Evolutionary conservation across 2,113 vertebrate genomes (phyloP).

Genomic region (Cavia porcellus): DNA sequence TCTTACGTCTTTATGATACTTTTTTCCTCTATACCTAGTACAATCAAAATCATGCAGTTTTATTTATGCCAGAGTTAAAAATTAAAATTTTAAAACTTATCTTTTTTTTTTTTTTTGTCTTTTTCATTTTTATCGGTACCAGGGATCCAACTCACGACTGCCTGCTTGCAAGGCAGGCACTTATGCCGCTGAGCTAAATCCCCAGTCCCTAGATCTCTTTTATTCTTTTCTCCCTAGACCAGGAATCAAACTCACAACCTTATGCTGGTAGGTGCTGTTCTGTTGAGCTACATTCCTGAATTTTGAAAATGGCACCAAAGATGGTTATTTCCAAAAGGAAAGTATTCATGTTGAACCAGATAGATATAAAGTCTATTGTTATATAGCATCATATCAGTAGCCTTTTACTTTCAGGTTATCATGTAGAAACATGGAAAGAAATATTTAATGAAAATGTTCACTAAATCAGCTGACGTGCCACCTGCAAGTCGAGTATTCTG

Average conservation of each 20-base stretch:
- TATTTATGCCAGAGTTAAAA: slow-evolving; percentile 21
- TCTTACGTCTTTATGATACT: slow-evolving; percentile 10
- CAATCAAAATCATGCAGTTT: slow-evolving; percentile 41
- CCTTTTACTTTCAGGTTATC: slow-evolving; percentile 42
- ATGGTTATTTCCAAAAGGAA: slow-evolving; percentile 41
- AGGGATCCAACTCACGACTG: no score
- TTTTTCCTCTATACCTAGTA: slow-evolving; percentile 17
- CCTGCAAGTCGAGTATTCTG: not conserved
- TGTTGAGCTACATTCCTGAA: not conserved
- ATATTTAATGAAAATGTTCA: not conserved
- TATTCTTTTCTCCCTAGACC: no score
- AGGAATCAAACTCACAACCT: no score
- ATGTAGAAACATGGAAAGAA: slow-evolving; percentile 1
- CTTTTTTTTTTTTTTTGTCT: not conserved
- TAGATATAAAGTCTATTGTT: not conserved
- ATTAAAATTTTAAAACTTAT: slow-evolving; percentile 32
- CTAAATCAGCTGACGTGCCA: not conserved
- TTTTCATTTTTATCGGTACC: no score
- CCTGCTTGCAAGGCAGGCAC: no score
- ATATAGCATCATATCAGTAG: not conserved
- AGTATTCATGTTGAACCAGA: not conserved
- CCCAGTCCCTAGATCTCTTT: no score
- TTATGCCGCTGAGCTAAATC: no score
- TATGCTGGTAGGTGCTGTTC: no score
- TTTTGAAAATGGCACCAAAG: slow-evolving; percentile 49